A percentile compares a stretch with the other conserved stretches of the same genome.
These are phyloP conservation scores for Listronotus oregonensis DNA, from an alignment of 1,140 invertebrate species.

Conservation along the genomic window DNA sequence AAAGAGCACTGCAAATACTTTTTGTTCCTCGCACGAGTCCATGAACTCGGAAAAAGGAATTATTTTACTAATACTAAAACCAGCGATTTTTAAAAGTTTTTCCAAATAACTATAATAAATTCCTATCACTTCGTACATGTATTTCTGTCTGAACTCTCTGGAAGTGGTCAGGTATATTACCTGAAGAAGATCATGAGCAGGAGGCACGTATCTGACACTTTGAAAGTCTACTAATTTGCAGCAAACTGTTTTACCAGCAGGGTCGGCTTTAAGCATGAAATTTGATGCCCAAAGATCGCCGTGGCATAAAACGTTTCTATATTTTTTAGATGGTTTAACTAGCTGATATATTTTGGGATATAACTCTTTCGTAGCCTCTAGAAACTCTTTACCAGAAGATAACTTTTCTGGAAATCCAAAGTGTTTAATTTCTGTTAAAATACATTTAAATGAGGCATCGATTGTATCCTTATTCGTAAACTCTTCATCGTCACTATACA, in stretches of 20 bases:
- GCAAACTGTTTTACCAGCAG: conserved; percentile 46
- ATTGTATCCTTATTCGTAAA: conserved; percentile 34
- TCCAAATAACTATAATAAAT: conserved; percentile 45
- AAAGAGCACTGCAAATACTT: conserved; percentile 42
- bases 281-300: conserved; percentile 59
- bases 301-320: conserved; percentile 54
- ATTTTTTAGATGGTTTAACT: conserved; percentile 40
- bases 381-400: conserved; percentile 3
- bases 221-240: conserved; percentile 59
- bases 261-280: conserved; percentile 54
- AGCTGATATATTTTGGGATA: conserved; percentile 9
- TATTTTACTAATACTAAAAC: conserved; percentile 31
- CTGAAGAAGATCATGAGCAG: conserved; percentile 57
- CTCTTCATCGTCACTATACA: conserved; percentile 20
- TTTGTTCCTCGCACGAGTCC: conserved; percentile 45
- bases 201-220: conserved; percentile 56
- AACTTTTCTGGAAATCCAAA: conserved; percentile 31
- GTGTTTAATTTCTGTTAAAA: conserved; percentile 34
- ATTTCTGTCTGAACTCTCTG: conserved; percentile 47
- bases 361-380: conserved; percentile 4
- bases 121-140: conserved; percentile 44
- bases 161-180: conserved; percentile 56
- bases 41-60: conserved; percentile 43
- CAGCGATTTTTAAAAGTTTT: conserved; percentile 36
- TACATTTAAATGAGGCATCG: conserved; percentile 33